Evolutionary conservation across 2,113 vertebrate genomes (phyloP).

Genomic region (Chaetodon auriga): DNA sequence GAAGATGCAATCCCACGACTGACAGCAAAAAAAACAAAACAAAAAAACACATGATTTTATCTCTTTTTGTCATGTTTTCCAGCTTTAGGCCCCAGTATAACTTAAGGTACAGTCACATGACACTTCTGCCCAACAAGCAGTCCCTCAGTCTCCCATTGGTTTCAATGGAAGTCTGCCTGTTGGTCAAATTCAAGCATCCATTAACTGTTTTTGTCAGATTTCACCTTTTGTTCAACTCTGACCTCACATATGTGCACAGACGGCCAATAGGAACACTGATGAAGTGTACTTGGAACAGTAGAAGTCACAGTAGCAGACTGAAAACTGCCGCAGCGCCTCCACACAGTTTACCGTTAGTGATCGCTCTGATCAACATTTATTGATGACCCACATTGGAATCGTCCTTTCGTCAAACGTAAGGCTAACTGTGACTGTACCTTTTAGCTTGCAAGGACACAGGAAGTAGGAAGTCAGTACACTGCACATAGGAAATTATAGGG

Average conservation of each 20-base stretch:
- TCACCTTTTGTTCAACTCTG: slow-evolving; percentile 5
- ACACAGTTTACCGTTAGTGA: no score
- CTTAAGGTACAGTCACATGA: not conserved
- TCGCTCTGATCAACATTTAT: no score
- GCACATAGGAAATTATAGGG: slow-evolving; percentile 14
- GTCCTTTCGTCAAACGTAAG: not conserved
- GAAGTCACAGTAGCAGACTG: not conserved
- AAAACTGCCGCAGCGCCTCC: no score
- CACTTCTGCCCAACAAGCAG: not conserved
- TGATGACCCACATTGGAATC: no score
- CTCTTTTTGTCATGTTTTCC: not conserved
- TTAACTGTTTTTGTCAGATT: slow-evolving; percentile 16
- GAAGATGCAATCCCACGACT: not conserved
- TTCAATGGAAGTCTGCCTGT: not conserved
- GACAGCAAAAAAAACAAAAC: slow-evolving; percentile 21
- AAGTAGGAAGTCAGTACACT: slow-evolving; percentile 19
- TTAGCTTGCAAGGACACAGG: not conserved
- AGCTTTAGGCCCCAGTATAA: not conserved
- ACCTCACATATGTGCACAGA: slow-evolving; percentile 8
- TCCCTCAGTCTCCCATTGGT: not conserved
- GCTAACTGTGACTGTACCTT: slow-evolving; percentile 9
- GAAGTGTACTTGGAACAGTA: slow-evolving; percentile 9
- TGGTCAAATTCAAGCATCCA: not conserved
- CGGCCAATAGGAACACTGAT: not conserved
- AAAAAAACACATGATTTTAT: not conserved